Evolutionary conservation across 2,113 vertebrate species (phyloP), one percentile per base, ranked within the genome.

Genomic region (Mormyrus iriodes): DNA sequence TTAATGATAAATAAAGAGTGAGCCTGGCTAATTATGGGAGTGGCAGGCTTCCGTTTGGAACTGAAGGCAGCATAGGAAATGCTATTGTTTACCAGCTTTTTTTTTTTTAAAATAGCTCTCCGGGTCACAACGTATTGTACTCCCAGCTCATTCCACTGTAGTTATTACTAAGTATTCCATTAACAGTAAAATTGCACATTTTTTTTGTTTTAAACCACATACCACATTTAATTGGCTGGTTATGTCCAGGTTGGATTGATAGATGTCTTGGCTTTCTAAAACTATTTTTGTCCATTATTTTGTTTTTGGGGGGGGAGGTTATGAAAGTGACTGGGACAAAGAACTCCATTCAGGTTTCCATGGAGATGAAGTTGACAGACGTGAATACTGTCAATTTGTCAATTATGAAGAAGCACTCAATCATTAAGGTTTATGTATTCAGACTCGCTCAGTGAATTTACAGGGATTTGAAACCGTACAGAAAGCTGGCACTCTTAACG

Each of bases 1-100:
- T 92, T 93, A 93, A 95, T 94, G 94, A 95, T 93, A 90, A 90
- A 92, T 95, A 95, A 95, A 95, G 94, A 94, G 92, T 91, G 90
- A 91, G 91, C 58, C 93, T 31, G 90, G 88, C 94, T 95, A 95
- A 96, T 95, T 95, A 95, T 95, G 92, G 93, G 93, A 92, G 94
- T 91, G 92, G 82, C 91, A 91, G 90, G 85, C 90, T 92, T 90
- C 90, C 87, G 92, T 93, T 91, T 91, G 90, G 86, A 90, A 92
- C 89, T 94, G 94, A 92, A 89, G 92, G 93, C 92, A 94, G 94
- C 94, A 91, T 91, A 88, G 92, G 93, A 88, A 92, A 93, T 44
- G 94, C 95, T 93, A 94, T 92, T 94, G 92, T 95, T 95, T 94
- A 95, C 93, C 92, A 89, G 93, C 93, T 93, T 89, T 90, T 91